Evolutionary conservation across 2,113 vertebrate species (phyloP).

Genomic region (Poicephalus meyeri): DNA sequence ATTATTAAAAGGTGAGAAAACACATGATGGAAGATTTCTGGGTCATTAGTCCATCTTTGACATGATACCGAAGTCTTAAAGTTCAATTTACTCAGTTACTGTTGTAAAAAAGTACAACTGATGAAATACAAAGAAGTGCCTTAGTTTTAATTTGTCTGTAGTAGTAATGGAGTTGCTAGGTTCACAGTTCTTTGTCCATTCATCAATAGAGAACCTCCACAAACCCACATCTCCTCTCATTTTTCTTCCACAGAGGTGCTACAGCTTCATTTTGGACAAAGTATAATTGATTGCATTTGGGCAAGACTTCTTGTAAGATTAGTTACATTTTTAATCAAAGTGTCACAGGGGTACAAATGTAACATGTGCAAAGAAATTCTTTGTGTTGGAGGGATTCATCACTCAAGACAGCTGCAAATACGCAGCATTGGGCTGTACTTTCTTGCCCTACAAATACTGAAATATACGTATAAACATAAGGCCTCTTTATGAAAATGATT

Average conservation of each 20-base stretch:
- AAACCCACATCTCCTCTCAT: background rate
- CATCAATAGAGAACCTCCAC: background rate
- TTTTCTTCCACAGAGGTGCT: background rate
- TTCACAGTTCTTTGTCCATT: background rate
- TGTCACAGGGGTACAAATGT: background rate
- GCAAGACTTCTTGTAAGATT: background rate
- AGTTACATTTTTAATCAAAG: slow-evolving; percentile 4
- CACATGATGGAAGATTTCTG: background rate
- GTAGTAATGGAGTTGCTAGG: background rate
- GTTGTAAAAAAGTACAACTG: background rate
- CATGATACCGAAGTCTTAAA: background rate
- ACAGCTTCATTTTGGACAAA: background rate
- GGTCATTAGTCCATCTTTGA: background rate
- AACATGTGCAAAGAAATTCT: background rate
- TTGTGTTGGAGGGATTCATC: background rate
- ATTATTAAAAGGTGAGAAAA: background rate
- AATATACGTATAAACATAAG: rapidly evolving
- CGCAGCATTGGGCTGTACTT: background rate
- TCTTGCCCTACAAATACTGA: too few relatives aligned
- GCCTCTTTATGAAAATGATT: background rate
- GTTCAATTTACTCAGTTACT: background rate
- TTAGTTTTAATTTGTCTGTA: slow-evolving; percentile 42
- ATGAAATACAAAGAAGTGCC: background rate
- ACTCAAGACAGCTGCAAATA: background rate
- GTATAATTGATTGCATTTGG: slow-evolving; percentile 1